Evolutionary conservation across 2,113 vertebrate species (phyloP).

Genomic region (Bos javanicus): DNA sequence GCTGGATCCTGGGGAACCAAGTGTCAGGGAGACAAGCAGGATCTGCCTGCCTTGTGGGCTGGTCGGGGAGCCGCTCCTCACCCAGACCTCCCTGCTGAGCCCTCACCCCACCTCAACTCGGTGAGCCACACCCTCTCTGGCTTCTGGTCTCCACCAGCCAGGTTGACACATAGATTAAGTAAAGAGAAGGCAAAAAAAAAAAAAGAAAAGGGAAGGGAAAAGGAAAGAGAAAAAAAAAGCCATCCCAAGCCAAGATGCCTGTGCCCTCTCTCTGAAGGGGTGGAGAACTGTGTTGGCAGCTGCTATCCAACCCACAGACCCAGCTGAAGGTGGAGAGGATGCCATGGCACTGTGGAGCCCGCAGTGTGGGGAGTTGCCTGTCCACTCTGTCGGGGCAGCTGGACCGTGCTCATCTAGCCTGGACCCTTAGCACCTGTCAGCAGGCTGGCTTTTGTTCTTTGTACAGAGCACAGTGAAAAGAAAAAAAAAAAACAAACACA

Average conservation of each 20-base stretch:
- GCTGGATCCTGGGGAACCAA: not conserved
- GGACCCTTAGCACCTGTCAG: not conserved
- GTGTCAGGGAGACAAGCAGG: not conserved
- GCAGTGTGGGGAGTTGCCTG: not conserved
- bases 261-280: not conserved
- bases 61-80: not conserved
- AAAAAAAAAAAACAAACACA: not conserved
- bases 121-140: not conserved
- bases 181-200: not conserved
- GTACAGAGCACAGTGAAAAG: not conserved
- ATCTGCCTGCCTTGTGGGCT: rapidly evolving
- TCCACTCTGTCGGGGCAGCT: not conserved
- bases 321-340: not conserved
- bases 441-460: not conserved
- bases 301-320: not conserved
- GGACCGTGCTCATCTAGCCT: not conserved
- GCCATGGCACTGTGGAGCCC: not conserved
- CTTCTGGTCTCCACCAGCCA: not conserved
- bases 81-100: not conserved
- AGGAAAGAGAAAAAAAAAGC: too few relatives aligned
- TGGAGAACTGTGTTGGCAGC: not conserved
- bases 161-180: not conserved
- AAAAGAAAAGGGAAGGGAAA: not conserved
- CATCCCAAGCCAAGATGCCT: not conserved
- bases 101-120: too few relatives aligned